Evolutionary conservation across 2,888 invertebrate species (phyloP), one percentile per base, ranked within the genome.

Genomic region (Eurytoma californica): DNA sequence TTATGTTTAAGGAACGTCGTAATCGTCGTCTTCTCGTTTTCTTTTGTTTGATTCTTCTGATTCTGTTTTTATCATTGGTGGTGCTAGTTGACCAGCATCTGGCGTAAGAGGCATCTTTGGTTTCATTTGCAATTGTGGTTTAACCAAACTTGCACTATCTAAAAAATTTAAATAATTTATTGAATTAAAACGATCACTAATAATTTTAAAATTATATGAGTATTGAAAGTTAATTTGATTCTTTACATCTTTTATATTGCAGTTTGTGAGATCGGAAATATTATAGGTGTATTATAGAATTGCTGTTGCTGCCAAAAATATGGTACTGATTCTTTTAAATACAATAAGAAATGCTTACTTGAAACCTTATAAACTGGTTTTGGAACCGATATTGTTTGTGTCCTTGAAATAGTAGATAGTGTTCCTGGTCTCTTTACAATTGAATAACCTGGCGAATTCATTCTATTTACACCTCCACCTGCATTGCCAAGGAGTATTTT

Each of bases 301-400:
- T 24, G 24, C 24, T 24, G 24, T 24, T n/a, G n/a, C n/a, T n/a
- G n/a, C n/a, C 20, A 66, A 66, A n/a, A 20, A 47, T 70, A n/a
- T 57, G 0, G 0, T 72, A 12, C 13, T 39, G 18, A n/a, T 53
- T 30, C 13, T 16, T 49, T 53, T 20, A 1, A 49, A 47, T n/a
- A 57, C 65, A 24, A 13, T n/a, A 24, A 24, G 24, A 24, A 24
- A 53, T 57, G 24, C 75, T 75, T 78, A 81, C 80, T 75, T 47
- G 73, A 61, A 68, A 94, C 94, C 89, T 96, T 96, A 67, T 95
- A 93, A 4, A 95, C 93, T 47, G 96, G 95, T 86, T 96, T 96
- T 0, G 96, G 95, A 83, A 95, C 93, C 24, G 94, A 93, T 74
- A 93, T 94, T 0, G 94, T 92, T 87, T 95, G 95, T 2, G 93